Percentiles rank a stretch among this genome's conserved stretches.
Evolutionary conservation across 2,797 vertebrate species (phyloP).

Genomic region (Adelosebastes latens): DNA sequence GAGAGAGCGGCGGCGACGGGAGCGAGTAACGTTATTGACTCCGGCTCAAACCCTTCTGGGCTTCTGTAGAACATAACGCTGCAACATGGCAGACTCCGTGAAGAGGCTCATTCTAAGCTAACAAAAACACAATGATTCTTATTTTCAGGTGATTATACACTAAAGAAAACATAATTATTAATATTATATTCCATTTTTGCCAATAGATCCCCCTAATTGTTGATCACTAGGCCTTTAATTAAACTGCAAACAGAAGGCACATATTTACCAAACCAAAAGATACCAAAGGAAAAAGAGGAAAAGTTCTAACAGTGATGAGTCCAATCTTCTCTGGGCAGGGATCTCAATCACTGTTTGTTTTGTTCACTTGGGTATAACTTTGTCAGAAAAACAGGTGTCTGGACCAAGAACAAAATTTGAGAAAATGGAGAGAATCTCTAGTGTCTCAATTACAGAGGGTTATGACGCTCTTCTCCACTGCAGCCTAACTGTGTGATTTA

Average conservation of each 20-base stretch:
- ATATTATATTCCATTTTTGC: too few species aligned
- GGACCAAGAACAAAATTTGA: background rate
- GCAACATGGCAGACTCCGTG: too few species aligned
- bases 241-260: background rate
- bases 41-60: too few species aligned
- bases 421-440: background rate
- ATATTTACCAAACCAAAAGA: background rate
- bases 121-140: too few species aligned
- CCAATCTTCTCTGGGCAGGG: background rate
- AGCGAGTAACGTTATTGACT: too few species aligned
- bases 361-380: background rate
- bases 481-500: background rate
- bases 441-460: background rate
- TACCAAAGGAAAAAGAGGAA: background rate
- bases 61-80: too few species aligned
- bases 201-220: too few species aligned
- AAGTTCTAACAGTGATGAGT: background rate
- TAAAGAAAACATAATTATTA: too few species aligned
- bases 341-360: background rate
- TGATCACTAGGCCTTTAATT: background rate
- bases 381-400: background rate
- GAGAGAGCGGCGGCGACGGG: too few species aligned
- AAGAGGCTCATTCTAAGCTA: too few species aligned
- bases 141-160: too few species aligned
- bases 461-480: background rate